Evolutionary conservation across 2,113 vertebrate genomes (phyloP), one percentile per base, ranked within the genome.

Genomic region (western clawed frog (Xenopus tropicalis)): DNA sequence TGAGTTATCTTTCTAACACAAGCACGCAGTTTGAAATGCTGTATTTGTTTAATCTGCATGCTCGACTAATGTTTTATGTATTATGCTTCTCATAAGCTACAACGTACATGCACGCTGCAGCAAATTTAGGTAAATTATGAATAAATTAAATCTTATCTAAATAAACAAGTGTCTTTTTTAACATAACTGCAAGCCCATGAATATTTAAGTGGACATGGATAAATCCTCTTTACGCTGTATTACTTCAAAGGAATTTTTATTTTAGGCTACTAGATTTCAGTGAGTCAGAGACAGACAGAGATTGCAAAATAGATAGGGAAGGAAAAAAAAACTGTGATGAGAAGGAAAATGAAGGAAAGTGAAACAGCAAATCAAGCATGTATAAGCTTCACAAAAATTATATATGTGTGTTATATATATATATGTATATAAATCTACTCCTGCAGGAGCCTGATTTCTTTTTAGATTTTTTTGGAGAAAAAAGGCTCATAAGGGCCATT

Each of bases 71-170:
- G 88, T 88, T 90, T 90, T 91, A 87, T 88, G 87, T 87, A 87
- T 90, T 80, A 81, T 22, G 79, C 82, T 82, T 79, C 88, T 90
- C 82, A 87, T 78, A 87, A 64, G 84, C 87, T 86, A 85, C 88
- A 90, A 89, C 82, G 88, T 90, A 88, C 89, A 89, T 79, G 86
- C 86, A 86, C 69, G 78, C 83, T 83, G 77, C 86, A 86, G 83
- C 86, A 91, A 88, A 90, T 91, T 89, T 86, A 89, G 89, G 88
- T 91, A 89, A 91, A 91, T 90, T 85, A 92, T 90, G 91, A 91
- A 91, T 92, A 91, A 90, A 91, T 92, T 91, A 91, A 91, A 90
- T 89, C 88, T 91, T 91, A 91, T 90, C 90, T 91, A 91, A 90
- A 90, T 90, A 90, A 91, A 91, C 91, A 91, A 91, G 88, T 89